Evolutionary conservation across 1,140 invertebrate species (phyloP).

Genomic region (Heterodera carotae): DNA sequence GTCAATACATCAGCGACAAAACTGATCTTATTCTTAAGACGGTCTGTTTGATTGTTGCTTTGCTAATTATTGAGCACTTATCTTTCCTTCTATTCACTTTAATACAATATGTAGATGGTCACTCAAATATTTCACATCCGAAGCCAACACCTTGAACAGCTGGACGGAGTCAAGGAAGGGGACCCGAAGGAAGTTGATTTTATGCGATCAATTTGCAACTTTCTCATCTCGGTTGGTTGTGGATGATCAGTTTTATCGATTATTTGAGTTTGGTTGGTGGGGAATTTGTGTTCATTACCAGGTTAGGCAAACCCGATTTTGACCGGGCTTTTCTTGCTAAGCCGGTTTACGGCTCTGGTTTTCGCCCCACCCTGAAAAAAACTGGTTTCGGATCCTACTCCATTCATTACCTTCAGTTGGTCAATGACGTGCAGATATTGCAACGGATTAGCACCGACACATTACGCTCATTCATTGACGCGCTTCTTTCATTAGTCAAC

Average conservation of each 20-base stretch:
- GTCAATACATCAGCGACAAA: constrained; percentile 33
- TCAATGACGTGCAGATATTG: constrained; percentile 25
- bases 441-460: constrained; percentile 31
- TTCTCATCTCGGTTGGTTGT: constrained; percentile 33
- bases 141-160: constrained; percentile 41
- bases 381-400: too few relatives aligned
- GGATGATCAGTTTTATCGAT: too few relatives aligned
- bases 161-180: constrained; percentile 22
- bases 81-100: too few relatives aligned
- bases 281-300: too few relatives aligned
- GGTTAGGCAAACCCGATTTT: too few relatives aligned
- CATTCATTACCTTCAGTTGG: constrained; percentile 22
- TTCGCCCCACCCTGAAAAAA: too few relatives aligned
- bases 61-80: not conserved
- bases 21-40: constrained; percentile 41
- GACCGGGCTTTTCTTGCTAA: too few relatives aligned
- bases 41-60: not conserved
- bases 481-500: constrained; percentile 28
- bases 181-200: constrained; percentile 34
- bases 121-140: constrained; percentile 46
- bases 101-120: constrained; percentile 15
- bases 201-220: constrained; percentile 42
- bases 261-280: too few relatives aligned
- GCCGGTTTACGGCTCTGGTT: too few relatives aligned
- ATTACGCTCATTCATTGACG: constrained; percentile 35